Evolutionary conservation across 2,888 invertebrate species (phyloP).

Genomic region (Rhaphigaster nebulosa): DNA sequence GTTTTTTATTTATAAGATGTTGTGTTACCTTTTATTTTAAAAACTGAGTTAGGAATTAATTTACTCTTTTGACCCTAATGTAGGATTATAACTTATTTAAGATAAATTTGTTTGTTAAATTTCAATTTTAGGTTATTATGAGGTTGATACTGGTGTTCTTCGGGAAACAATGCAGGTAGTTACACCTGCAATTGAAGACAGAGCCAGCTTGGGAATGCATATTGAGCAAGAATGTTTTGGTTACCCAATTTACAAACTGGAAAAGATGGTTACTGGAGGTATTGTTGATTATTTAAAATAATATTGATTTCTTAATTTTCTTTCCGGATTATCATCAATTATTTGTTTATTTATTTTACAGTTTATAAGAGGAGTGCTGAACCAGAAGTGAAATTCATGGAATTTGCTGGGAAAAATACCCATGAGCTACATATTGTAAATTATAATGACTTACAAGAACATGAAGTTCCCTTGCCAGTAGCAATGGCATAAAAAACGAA

Average conservation of each 20-base stretch:
- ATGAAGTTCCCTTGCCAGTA: slow-evolving; percentile 60
- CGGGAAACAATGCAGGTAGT: slow-evolving; percentile 83
- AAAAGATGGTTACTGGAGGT: slow-evolving; percentile 78
- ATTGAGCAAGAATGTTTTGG: slow-evolving; percentile 80
- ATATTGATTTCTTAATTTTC: slow-evolving; percentile 47
- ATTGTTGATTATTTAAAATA: slow-evolving; percentile 67
- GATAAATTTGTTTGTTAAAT: not conserved
- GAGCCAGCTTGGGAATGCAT: slow-evolving; percentile 76
- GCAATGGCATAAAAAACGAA: slow-evolving; percentile 62
- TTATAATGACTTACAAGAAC: slow-evolving; percentile 61
- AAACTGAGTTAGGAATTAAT: not conserved
- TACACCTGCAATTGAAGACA: slow-evolving; percentile 78
- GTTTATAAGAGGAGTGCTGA: slow-evolving; percentile 75
- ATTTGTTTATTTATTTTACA: slow-evolving; percentile 68
- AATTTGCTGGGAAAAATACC: slow-evolving; percentile 83
- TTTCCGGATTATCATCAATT: not conserved
- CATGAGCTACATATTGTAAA: slow-evolving; percentile 62
- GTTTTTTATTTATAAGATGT: too few species aligned
- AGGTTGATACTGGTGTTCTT: slow-evolving; percentile 84
- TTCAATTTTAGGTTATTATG: slow-evolving; percentile 76
- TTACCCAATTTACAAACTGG: slow-evolving; percentile 81
- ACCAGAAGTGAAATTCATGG: slow-evolving; percentile 76
- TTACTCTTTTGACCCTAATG: slow-evolving; percentile 64
- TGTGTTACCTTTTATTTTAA: not conserved
- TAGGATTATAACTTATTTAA: not conserved